Conservation (phyloP, 2,797 vertebrate species). For the Labeo calbasu region DNA sequence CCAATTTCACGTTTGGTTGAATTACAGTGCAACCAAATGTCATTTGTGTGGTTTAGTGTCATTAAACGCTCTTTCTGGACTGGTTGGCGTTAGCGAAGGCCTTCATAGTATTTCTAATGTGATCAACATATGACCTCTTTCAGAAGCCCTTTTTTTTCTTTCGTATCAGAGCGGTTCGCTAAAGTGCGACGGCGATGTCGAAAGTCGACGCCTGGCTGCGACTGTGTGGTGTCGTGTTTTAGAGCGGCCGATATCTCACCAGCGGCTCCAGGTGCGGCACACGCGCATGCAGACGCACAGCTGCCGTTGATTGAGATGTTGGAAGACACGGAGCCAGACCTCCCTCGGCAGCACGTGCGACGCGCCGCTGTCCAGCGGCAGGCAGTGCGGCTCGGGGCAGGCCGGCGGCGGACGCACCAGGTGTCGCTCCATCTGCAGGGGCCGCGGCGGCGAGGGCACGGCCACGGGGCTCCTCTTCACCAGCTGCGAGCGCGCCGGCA, state of each 20-base stretch:
- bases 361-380: slow-evolving; percentile 86
- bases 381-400: slow-evolving; percentile 89
- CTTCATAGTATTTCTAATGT: background rate
- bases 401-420: slow-evolving; percentile 87
- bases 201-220: background rate
- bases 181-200: background rate
- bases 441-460: slow-evolving; percentile 85
- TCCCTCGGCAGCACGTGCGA: slow-evolving; percentile 87
- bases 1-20: too few relatives aligned
- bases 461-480: slow-evolving; percentile 84
- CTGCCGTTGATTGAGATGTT: slow-evolving; percentile 86
- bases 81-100: background rate
- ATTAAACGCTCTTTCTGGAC: background rate
- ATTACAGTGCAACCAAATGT: too few relatives aligned
- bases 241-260: slow-evolving; percentile 72
- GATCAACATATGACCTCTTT: too few relatives aligned
- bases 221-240: background rate
- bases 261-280: slow-evolving; percentile 92
- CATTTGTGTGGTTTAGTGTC: background rate
- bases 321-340: slow-evolving; percentile 88
- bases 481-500: slow-evolving; percentile 76
- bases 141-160: too few relatives aligned
- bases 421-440: slow-evolving; percentile 89
- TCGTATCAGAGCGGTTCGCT: too few relatives aligned
- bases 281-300: slow-evolving; percentile 93